Evolutionary conservation across 1,140 invertebrate genomes (phyloP), one percentile per base, ranked within the genome.

Genomic region (Aporrectodea caliginosa): DNA sequence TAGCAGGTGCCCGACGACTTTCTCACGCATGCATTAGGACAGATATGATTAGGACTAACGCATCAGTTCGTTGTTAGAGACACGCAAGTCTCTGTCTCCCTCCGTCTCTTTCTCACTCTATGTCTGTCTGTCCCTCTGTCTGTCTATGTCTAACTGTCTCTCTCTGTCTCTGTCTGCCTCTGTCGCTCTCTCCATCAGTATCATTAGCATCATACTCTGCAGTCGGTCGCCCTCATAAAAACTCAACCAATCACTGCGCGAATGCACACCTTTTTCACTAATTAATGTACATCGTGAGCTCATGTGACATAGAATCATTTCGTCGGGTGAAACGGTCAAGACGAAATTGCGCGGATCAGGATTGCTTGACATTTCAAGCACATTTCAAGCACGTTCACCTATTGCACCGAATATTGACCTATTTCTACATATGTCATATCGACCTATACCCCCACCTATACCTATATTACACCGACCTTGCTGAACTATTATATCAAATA

Each of bases 71-170:
- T 22, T 22, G 43, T 58, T 58, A 58, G 43, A 58, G 22, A 58
- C 6, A 58, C 43, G 6, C 43, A 22, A 58, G 6, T 27, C 6
- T n/a, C 27, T 72, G 6, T 72, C 71, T 72, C 71, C 27, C 71
- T 72, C 71, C 27, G 2, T 72, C 71, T 72, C 71, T 72, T 2
- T 72, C 71, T 32, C 71, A 12, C 31, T 72, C 71, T 72, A 6
- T 72, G 6, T 72, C 71, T 58, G 6, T 58, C 43, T 58, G 6
- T 58, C 43, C 22, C 43, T 58, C 43, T 58, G 6, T 58, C 43
- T 72, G 6, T 72, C 31, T 72, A 2, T 72, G 6, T 32, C 71
- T 72, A 6, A 12, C 71, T 72, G 6, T 72, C 71, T 32, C 71
- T 32, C 71, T 72, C 31, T 72, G n/a, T 72, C 6, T 72, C 6